Evolutionary conservation across 2,888 invertebrate species (phyloP).

Genomic region (Drosophila setosimentum): DNA sequence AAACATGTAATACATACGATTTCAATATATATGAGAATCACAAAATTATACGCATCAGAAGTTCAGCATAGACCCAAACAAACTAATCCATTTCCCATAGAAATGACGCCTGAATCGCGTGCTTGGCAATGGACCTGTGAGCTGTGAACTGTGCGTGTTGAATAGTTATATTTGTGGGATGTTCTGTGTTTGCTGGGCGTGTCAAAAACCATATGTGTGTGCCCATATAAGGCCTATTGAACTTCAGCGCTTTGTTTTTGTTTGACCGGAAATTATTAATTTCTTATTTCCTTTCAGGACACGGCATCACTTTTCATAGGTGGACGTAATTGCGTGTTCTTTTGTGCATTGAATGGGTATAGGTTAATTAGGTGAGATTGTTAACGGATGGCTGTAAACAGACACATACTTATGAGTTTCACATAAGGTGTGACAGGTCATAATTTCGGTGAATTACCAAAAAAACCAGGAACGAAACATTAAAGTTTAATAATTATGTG

Average conservation of each 20-base stretch:
- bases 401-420: not conserved
- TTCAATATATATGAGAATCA: not conserved
- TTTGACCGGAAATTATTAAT: slow-evolving; percentile 71
- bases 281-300: slow-evolving; percentile 56
- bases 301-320: slow-evolving; percentile 27
- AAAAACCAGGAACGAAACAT: not conserved
- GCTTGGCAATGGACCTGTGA: slow-evolving; percentile 18
- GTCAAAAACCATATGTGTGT: slow-evolving; percentile 42
- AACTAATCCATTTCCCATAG: slow-evolving; percentile 8
- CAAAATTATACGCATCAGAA: not conserved
- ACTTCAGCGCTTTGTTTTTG: slow-evolving; percentile 62
- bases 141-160: slow-evolving; percentile 42
- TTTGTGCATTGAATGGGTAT: slow-evolving; percentile 2
- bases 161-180: slow-evolving; percentile 9
- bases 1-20: not conserved
- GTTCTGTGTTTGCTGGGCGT: slow-evolving; percentile 21
- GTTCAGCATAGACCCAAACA: not conserved
- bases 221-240: slow-evolving; percentile 49
- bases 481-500: not conserved
- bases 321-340: slow-evolving; percentile 33
- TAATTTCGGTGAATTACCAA: not conserved
- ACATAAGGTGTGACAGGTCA: slow-evolving; percentile 10
- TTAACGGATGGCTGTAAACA: slow-evolving; percentile 16
- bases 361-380: slow-evolving; percentile 32
- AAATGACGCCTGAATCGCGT: slow-evolving; percentile 31